Percentiles rank a stretch among this genome's conserved stretches.
These are phyloP conservation scores for Ellobium chinense DNA, from an alignment of 2,888 invertebrate species.

Conservation along the genomic window DNA sequence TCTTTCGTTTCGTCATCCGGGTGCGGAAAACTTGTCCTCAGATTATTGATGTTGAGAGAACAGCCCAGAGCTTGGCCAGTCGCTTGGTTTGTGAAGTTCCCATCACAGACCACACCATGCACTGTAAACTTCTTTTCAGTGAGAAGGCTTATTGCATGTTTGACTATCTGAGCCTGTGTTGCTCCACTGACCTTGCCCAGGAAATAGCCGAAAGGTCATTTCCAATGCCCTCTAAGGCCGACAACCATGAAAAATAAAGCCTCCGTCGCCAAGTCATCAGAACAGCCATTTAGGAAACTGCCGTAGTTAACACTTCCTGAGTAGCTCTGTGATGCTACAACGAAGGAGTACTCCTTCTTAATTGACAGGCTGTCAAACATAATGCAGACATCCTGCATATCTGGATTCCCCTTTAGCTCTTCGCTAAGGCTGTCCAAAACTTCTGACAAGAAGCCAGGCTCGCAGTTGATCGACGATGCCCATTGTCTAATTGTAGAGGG, in stretches of 20 bases:
- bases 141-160: slow-evolving; percentile 8
- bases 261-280: background rate
- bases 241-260: slow-evolving; percentile 1
- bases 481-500: slow-evolving; percentile 3
- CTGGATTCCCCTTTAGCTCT: background rate
- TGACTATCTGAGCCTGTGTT: slow-evolving; percentile 19
- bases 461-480: background rate
- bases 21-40: slow-evolving; percentile 13
- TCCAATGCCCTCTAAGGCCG: background rate
- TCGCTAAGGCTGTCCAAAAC: background rate
- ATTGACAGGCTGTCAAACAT: slow-evolving; percentile 18
- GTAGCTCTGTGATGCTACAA: background rate
- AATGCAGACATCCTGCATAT: slow-evolving; percentile 11
- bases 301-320: slow-evolving; percentile 15
- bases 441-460: slow-evolving; percentile 2
- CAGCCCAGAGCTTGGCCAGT: slow-evolving; percentile 14
- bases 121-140: slow-evolving; percentile 1
- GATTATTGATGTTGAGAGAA: background rate
- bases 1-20: background rate
- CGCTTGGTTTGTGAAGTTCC: slow-evolving; percentile 12
- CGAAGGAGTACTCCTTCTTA: background rate
- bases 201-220: slow-evolving; percentile 15
- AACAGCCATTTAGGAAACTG: background rate
- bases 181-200: background rate
- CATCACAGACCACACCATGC: slow-evolving; percentile 24